phyloP scores from a whole-genome alignment of 2,797 vertebrate species.

The Pygocentrus nattereri region DNA sequence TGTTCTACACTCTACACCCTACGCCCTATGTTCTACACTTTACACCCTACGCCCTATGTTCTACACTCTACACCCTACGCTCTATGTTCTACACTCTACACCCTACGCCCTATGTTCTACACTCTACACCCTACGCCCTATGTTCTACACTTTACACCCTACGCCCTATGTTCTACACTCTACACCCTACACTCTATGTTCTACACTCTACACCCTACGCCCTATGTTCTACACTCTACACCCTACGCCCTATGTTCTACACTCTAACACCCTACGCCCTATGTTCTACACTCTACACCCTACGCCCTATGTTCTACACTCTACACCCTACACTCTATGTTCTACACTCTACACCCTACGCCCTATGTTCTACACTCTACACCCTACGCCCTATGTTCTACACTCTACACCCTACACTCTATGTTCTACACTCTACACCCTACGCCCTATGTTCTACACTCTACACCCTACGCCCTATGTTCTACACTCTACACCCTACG shows the following conservation, averaged over 20 bases:
- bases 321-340: background rate
- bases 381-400: background rate
- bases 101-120: too few relatives aligned
- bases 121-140: too few relatives aligned
- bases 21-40: background rate
- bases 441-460: background rate
- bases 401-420: background rate
- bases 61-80: background rate
- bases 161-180: too few relatives aligned
- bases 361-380: background rate
- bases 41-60: background rate
- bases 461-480: too few relatives aligned
- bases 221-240: background rate
- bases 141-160: background rate
- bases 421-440: constrained; percentile 2
- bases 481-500: too few relatives aligned
- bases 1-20: background rate
- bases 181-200: too few relatives aligned
- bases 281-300: background rate
- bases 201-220: background rate
- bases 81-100: too few relatives aligned
- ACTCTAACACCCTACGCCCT: background rate
- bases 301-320: background rate
- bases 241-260: too few relatives aligned
- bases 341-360: background rate